These are phyloP conservation scores for Chinchilla lanigera DNA, from an alignment of 2,113 vertebrate species.

Conservation along the genomic window DNA sequence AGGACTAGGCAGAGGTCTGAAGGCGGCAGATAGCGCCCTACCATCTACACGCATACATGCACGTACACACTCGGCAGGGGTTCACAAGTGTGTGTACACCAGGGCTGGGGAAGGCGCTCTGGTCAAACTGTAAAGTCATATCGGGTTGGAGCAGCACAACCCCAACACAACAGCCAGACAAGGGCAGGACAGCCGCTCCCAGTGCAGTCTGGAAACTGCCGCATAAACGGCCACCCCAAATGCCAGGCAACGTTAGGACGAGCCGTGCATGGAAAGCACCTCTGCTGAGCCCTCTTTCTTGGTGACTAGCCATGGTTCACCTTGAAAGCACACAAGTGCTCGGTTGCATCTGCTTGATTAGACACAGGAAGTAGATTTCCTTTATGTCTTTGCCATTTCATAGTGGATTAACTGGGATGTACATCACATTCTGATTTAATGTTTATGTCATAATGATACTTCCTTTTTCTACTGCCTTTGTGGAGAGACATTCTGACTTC, in stretches of 20 bases:
- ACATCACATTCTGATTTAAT: background rate
- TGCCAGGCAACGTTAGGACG: background rate
- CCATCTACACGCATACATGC: no score
- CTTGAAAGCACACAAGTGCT: background rate
- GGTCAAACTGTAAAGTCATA: background rate
- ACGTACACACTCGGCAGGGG: background rate
- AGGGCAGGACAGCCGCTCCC: background rate
- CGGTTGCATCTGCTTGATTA: background rate
- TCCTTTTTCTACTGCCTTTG: background rate
- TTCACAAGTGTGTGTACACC: accelerated
- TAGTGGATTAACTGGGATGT: background rate
- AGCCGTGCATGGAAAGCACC: background rate
- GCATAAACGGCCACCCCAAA: background rate
- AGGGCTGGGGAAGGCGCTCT: no score
- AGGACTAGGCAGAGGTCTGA: background rate
- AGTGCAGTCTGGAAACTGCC: background rate
- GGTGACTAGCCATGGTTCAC: background rate
- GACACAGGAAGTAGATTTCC: background rate
- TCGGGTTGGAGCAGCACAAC: background rate
- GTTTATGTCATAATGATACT: background rate
- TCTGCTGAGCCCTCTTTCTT: background rate
- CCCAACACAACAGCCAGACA: background rate
- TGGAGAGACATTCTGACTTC: background rate
- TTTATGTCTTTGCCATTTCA: background rate
- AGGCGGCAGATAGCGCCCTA: background rate